Evolutionary conservation across 1,140 invertebrate species (phyloP).

Genomic region (Drosophila kurseongensis): DNA sequence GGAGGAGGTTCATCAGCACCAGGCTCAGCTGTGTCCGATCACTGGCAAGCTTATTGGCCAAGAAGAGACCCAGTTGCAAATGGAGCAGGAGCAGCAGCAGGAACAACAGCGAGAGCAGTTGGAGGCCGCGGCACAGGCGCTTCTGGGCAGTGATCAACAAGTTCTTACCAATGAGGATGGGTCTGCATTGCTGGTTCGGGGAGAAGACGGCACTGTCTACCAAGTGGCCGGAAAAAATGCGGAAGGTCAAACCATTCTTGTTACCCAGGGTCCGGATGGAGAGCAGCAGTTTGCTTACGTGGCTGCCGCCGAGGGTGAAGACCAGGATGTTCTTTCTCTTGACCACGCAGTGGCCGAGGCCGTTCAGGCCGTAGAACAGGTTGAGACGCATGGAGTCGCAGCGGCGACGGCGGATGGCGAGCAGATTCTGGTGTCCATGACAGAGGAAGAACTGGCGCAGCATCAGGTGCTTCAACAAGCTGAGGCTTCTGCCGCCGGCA

Average conservation of each 20-base stretch:
- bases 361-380: constrained; percentile 56
- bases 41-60: constrained; percentile 78
- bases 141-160: constrained; percentile 72
- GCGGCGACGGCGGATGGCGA: constrained; percentile 84
- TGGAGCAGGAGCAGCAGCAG: constrained; percentile 78
- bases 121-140: constrained; percentile 66
- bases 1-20: constrained; percentile 64
- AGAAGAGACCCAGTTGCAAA: constrained; percentile 77
- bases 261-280: constrained; percentile 89
- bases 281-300: constrained; percentile 90
- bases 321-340: constrained; percentile 87
- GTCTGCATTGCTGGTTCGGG: constrained; percentile 87
- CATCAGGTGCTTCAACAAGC: constrained; percentile 84
- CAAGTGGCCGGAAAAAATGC: constrained; percentile 91
- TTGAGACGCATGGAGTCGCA: constrained; percentile 32
- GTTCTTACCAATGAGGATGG: constrained; percentile 83
- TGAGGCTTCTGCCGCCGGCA: constrained; percentile 38
- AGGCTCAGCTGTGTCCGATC: constrained; percentile 76
- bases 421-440: constrained; percentile 86
- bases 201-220: constrained; percentile 87
- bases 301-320: constrained; percentile 87
- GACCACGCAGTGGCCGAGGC: constrained; percentile 88
- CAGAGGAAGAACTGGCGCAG: constrained; percentile 85
- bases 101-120: constrained; percentile 73
- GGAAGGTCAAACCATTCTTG: constrained; percentile 89